Evolutionary conservation across 2,888 invertebrate species (phyloP), one percentile per base, ranked within the genome.

Genomic region (Ectemnius cavifrons): DNA sequence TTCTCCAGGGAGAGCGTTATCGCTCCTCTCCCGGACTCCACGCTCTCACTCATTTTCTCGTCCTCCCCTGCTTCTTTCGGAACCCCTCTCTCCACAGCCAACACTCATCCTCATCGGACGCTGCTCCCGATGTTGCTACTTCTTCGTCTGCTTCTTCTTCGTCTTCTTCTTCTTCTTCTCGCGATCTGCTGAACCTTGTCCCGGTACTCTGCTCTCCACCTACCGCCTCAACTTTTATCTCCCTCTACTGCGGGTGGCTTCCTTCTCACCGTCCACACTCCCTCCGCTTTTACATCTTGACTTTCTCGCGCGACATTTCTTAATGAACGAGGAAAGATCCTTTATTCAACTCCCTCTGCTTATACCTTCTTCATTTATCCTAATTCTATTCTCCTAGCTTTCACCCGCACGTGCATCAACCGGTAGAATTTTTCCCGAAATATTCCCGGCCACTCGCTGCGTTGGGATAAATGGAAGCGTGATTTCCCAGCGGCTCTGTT

Each of bases 401-500:
- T 67, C 71, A 37, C 52, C 49, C 60, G 37, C 67, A 56, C 62
- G 37, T 27, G 27, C 56, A 60, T 45, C 23, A 13, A 45, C 60
- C 47, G 16, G 16, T 14, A 13, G 16, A 16, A 16, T 14, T 16
- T 23, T 6, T 27, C 16, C 58, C 58, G 58, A 58, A 52, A 52
- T 14, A 52, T 52, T 52, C n/a, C 52, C 16, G 52, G 37, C 37
- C 5, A 8, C 52, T 47, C 47, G 47, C 47, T 14, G 23, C 37
- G 37, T 4, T 1, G 37, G 37, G 37, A 6, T 6, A 37, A 37
- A 6, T 37, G 37, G 28, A 62, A 65, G 37, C 66, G 47, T 58
- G 68, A 37, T 37, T 6, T 37, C 11, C 63, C 73, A 80, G 88
- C 88, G 84, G 79, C 77, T 66, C 59, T 81, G 89, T 89, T 89